phyloP scores from a whole-genome alignment of 2,888 invertebrate genomes.

The Agelastica alni region DNA sequence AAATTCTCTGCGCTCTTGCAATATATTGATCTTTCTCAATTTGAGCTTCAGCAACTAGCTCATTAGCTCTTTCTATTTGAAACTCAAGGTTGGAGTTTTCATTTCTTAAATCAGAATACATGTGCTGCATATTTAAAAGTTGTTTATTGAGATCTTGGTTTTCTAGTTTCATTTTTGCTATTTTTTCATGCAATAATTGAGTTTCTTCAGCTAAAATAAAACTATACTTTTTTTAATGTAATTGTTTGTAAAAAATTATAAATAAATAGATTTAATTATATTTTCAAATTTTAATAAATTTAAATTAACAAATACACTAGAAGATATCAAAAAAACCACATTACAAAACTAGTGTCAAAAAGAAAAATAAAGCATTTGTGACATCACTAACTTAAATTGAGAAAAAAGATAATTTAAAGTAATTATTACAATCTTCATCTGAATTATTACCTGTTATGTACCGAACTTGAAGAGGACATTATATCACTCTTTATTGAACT shows the following conservation, averaged over 20 bases:
- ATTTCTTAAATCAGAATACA: slow-evolving; percentile 50
- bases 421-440: too few relatives aligned
- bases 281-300: too few relatives aligned
- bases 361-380: too few relatives aligned
- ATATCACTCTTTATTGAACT: slow-evolving; percentile 32
- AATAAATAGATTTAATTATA: too few relatives aligned
- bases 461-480: slow-evolving; percentile 36
- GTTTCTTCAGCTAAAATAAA: slow-evolving; percentile 41
- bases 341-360: too few relatives aligned
- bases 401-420: too few relatives aligned
- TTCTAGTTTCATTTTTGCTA: slow-evolving; percentile 47
- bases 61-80: slow-evolving; percentile 48
- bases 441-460: slow-evolving; percentile 37
- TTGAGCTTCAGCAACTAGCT: slow-evolving; percentile 45
- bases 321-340: too few relatives aligned
- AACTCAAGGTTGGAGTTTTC: slow-evolving; percentile 48
- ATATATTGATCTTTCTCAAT: slow-evolving; percentile 75
- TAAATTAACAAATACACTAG: too few relatives aligned
- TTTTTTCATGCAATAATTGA: slow-evolving; percentile 45
- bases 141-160: slow-evolving; percentile 49
- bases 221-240: slow-evolving; percentile 27
- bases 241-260: too few relatives aligned
- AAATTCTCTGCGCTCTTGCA: slow-evolving; percentile 75
- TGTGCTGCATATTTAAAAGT: slow-evolving; percentile 49
- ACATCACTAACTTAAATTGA: too few relatives aligned